A percentile compares a stretch with the other conserved stretches of the same genome.
These are phyloP conservation scores for Trypoxylon attenuatum DNA, from an alignment of 2,888 invertebrate genomes.

Conservation along the genomic window DNA sequence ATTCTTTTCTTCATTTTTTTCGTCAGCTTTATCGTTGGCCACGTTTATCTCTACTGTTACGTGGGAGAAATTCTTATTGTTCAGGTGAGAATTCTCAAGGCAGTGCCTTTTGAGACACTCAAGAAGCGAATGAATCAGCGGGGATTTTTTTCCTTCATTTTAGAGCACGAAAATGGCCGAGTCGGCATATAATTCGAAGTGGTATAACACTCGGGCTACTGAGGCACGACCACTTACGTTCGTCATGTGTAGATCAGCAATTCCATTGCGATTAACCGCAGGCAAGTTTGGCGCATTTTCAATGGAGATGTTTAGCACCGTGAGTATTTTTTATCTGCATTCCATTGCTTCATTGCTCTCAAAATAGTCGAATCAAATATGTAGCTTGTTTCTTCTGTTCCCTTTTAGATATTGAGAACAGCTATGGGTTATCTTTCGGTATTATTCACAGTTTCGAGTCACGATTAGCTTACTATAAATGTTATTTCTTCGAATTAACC, in stretches of 20 bases:
- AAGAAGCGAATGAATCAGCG: background rate
- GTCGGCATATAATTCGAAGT: conserved; percentile 50
- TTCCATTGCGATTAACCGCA: conserved; percentile 58
- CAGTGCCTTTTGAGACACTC: background rate
- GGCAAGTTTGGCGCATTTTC: conserved; percentile 61
- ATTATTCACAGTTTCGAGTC: conserved; percentile 37
- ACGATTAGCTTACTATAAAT: too few relatives aligned
- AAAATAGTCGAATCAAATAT: too few relatives aligned
- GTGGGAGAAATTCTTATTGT: conserved; percentile 51
- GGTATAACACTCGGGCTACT: conserved; percentile 48
- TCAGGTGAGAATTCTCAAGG: conserved; percentile 11
- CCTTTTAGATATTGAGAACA: conserved; percentile 43
- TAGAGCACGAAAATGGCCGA: conserved; percentile 50
- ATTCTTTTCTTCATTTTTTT: conserved; percentile 38
- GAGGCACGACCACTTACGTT: conserved; percentile 46
- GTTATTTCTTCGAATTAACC: too few relatives aligned
- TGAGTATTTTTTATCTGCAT: conserved; percentile 24
- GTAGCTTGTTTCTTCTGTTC: background rate
- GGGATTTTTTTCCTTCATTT: conserved; percentile 5
- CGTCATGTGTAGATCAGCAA: conserved; percentile 43
- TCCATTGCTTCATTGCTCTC: too few relatives aligned
- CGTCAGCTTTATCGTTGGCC: conserved; percentile 26
- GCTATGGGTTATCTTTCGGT: conserved; percentile 50
- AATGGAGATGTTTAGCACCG: conserved; percentile 54
- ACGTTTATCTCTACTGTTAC: conserved; percentile 57